phyloP scores from a whole-genome alignment of 2,113 vertebrate species.

The Scolopax mira region DNA sequence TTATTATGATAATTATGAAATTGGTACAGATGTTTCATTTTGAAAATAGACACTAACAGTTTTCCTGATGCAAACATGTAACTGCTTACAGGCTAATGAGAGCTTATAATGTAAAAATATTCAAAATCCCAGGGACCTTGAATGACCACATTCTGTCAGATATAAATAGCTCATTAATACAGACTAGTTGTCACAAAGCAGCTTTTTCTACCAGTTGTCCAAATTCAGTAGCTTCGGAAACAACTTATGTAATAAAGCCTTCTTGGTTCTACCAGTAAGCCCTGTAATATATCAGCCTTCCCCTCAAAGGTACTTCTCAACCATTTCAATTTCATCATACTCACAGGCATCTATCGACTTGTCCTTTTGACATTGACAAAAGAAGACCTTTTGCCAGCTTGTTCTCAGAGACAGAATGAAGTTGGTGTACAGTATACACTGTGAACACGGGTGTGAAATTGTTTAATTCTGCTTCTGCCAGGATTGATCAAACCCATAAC shows the following conservation, averaged over 20 bases:
- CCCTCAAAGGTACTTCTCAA: not conserved
- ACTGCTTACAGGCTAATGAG: constrained; percentile 28
- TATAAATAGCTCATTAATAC: constrained; percentile 56
- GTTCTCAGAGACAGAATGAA: not conserved
- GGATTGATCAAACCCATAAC: not conserved
- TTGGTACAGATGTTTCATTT: constrained; percentile 58
- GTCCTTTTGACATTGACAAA: not conserved
- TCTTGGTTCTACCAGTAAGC: not conserved
- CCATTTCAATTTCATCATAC: not conserved
- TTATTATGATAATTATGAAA: constrained; percentile 44
- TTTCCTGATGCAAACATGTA: constrained; percentile 33
- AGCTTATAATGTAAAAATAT: constrained; percentile 36
- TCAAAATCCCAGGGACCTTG: constrained; percentile 37
- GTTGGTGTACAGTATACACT: not conserved
- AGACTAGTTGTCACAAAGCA: constrained; percentile 23
- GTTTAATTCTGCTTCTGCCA: not conserved
- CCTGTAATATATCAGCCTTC: not conserved
- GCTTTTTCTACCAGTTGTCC: not conserved
- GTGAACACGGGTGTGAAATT: not conserved
- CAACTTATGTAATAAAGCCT: not conserved
- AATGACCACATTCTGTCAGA: constrained; percentile 26
- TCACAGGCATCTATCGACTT: not conserved
- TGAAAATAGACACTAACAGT: constrained; percentile 9
- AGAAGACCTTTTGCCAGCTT: not conserved
- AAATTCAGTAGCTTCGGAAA: constrained; percentile 29